Percentiles rank a stretch among this genome's conserved stretches.
phyloP scores from a whole-genome alignment of 1,140 invertebrate species.

The Drosophila lini region DNA sequence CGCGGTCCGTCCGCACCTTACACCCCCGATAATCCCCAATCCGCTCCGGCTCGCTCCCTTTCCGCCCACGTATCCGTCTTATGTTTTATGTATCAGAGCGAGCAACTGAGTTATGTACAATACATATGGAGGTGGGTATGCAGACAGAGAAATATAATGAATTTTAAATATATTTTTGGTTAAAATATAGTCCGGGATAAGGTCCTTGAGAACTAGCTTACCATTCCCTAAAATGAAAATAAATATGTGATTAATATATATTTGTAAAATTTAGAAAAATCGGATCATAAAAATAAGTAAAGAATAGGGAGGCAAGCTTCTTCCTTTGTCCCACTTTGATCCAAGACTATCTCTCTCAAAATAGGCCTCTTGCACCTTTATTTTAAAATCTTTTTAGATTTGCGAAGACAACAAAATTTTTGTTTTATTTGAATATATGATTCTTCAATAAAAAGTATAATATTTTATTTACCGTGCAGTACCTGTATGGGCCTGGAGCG shows the following conservation, averaged over 20 bases:
- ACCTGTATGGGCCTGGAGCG: slow-evolving; percentile 18
- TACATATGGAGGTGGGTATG: slow-evolving; percentile 18
- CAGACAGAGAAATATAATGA: background rate
- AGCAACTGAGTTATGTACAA: slow-evolving; percentile 53
- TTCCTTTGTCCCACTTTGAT: no score
- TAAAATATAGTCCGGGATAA: background rate
- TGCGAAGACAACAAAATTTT: no score
- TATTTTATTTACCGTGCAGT: background rate
- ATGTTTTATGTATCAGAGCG: slow-evolving; percentile 81
- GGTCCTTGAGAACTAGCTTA: no score
- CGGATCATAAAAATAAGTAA: no score
- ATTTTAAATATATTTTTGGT: background rate
- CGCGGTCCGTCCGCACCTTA: slow-evolving; percentile 26
- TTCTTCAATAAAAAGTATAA: background rate
- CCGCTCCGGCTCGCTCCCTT: background rate
- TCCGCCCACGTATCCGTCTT: slow-evolving; percentile 50
- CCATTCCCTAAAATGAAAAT: no score
- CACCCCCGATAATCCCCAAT: slow-evolving; percentile 8
- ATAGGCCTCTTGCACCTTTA: background rate
- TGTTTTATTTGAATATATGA: background rate
- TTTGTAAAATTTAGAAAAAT: no score
- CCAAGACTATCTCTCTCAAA: no score
- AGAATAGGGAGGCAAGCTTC: no score
- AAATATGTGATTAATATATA: no score
- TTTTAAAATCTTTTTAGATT: background rate